Percentiles rank a stretch among this genome's conserved stretches.
These are phyloP conservation scores for Paramormyrops kingsleyae DNA, from an alignment of 2,113 vertebrate genomes.

Conservation along the genomic window DNA sequence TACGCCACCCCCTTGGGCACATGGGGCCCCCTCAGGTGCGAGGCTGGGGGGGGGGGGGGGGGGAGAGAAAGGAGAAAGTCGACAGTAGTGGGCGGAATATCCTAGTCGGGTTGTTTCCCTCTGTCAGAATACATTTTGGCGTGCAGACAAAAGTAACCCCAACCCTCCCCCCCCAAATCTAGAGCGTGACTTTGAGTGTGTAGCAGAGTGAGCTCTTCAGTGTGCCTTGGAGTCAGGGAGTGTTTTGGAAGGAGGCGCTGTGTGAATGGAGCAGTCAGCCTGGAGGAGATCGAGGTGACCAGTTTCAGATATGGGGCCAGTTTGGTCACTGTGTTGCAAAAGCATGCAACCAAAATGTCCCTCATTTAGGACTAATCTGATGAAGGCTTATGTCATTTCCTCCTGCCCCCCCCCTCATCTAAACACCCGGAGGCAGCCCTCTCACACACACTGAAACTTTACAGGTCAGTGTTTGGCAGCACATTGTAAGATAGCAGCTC, in stretches of 20 bases:
- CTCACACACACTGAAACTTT: not conserved
- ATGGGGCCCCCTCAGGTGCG: not conserved
- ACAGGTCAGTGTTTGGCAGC: not conserved
- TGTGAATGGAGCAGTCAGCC: not conserved
- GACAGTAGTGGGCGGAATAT: not conserved
- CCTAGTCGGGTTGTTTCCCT: not conserved
- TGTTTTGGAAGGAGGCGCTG: not conserved
- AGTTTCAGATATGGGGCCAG: not conserved
- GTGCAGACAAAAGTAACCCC: not conserved
- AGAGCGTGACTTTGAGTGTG: not conserved
- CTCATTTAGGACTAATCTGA: slow-evolving; percentile 11
- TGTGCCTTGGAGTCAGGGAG: not conserved
- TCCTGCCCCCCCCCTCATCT: not conserved
- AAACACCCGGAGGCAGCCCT: not conserved
- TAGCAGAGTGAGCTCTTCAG: not conserved
- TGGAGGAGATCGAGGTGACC: not conserved
- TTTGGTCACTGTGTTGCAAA: not conserved
- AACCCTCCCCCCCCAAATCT: not conserved
- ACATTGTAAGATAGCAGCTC: not conserved
- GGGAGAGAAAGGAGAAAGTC: not conserved
- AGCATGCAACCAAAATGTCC: not conserved
- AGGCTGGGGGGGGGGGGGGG: not conserved
- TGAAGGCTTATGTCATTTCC: slow-evolving; percentile 9
- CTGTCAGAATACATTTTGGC: not conserved
- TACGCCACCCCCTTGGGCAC: not conserved